phyloP scores from a whole-genome alignment of 1,140 invertebrate genomes.

The roundworm (Caenorhabditis elegans) region WBcel235 BX284602.5:6720501-6721000 shows the following conservation, averaged over 20 bases:
- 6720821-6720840: constrained; percentile 27
- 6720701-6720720: no score
- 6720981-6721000: not conserved
- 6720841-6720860: constrained; percentile 8
- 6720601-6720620: constrained; percentile 17
- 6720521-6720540: not conserved
- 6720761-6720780: not conserved
- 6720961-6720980: not conserved
- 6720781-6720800: not conserved
- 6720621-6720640: not conserved
- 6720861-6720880: not conserved
- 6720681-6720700: not conserved
- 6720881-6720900: not conserved
- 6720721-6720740: no score
- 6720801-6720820: constrained; percentile 13
- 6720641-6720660: constrained; percentile 7
- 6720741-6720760: no score
- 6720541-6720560: constrained; percentile 3
- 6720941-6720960: not conserved
- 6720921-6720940: constrained; percentile 19
- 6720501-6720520: constrained; percentile 5
- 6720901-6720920: not conserved
- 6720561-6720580: constrained; percentile 2
- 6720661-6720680: constrained; percentile 12
- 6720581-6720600: constrained; percentile 18